Evolutionary conservation across 2,888 invertebrate species (phyloP), one percentile per base, ranked within the genome.

Genomic region (Campaea margaritaria): DNA sequence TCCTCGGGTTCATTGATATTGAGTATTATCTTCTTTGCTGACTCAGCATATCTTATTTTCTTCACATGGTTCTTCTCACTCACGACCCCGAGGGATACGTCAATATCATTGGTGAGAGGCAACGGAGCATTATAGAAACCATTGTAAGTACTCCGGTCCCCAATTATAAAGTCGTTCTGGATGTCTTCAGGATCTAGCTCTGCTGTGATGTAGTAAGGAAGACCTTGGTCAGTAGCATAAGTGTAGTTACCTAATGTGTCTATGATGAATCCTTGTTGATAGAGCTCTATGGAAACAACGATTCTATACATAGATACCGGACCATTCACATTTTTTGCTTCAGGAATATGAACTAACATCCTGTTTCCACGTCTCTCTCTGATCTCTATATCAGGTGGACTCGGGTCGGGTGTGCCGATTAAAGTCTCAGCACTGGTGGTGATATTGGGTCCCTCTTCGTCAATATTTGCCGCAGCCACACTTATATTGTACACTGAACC

Each of bases 141-240:
- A 64, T 96, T 96, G 78, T 97, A 96, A 3, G 87, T 93, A 62
- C 91, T 93, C 10, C 94, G 94, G 85, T 98, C 96, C 5, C 98
- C 98, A 44, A 98, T 94, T 0, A 93, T 90, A 83, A 98, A 98
- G 52, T 93, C 93, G 69, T 93, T 92, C 43, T 94, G 87, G 10
- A 95, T 93, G 63, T 94, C 93, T 68, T 94, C 93, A 16, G 95
- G 95, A 54, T 94, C 93, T 61, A 98, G 86, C 82, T 97, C 96
- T 0, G 96, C 98, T 7, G 97, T 94, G 31, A 98, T 95, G 78
- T 98, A 98, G 81, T 96, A 97, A 2, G 95, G 94, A 4, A 95
- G 82, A 0, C 95, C 96, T 62, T 95, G 94, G 42, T 94, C 93
- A 51, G 89, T 87, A 0, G 98, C 95, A 72, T 94, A 93, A 57